Conservation (phyloP, 37 sponge, comb jelly and placozoan species). For the Beroe forskalii region DNA sequence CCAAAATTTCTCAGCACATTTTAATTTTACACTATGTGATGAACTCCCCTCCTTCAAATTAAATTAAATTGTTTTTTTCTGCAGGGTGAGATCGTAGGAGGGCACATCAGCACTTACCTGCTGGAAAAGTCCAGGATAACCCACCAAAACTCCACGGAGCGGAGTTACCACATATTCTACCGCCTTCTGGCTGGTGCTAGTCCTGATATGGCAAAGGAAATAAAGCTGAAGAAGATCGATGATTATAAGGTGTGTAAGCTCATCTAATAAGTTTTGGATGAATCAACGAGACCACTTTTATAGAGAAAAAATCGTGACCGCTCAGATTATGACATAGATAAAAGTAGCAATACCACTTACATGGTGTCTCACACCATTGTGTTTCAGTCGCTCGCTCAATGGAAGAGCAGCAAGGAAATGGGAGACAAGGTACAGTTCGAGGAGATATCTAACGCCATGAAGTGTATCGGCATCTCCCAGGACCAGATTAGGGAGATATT, state of each 20-base stretch:
- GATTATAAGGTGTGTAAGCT: conserved; percentile 47
- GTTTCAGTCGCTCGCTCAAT: background rate
- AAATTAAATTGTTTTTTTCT: no score
- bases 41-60: no score
- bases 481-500: conserved; percentile 77
- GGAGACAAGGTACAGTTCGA: conserved; percentile 74
- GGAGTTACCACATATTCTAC: conserved; percentile 97
- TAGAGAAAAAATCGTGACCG: no score
- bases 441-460: conserved; percentile 78
- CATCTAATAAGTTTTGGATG: background rate
- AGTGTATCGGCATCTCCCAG: conserved; percentile 74
- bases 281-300: no score
- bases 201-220: conserved; percentile 67
- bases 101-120: conserved; percentile 89
- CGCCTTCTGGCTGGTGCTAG: conserved; percentile 83
- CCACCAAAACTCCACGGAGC: conserved; percentile 79
- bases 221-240: conserved; percentile 66
- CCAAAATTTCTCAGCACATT: background rate
- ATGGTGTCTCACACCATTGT: no score
- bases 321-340: no score
- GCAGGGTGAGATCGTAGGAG: conserved; percentile 88
- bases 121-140: conserved; percentile 95
- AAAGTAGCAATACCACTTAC: no score
- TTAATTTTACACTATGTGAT: no score
- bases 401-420: conserved; percentile 10